Base-by-base conservation (phyloP, 1,140 invertebrate genomes). In the Halesus radiatus region DNA sequence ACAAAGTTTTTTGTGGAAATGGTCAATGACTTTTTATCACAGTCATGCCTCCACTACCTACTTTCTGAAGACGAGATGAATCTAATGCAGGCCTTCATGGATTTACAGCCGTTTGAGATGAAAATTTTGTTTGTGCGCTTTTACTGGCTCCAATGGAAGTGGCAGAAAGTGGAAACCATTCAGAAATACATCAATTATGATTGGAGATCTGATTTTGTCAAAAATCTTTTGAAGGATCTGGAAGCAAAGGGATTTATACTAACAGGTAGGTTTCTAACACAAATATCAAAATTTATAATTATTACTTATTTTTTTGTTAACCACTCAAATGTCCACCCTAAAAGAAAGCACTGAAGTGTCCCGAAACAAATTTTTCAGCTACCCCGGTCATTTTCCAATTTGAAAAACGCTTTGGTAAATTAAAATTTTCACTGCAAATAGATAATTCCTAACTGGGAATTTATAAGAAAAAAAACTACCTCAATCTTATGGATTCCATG, bases 61-160 rank as follows among this genome's bases (percentile, higher is more conserved):
- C 81, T 79, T 75, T n/a, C 18, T 6, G 16, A 15, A 3, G 13
- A 13, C 3, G 82, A 83, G n/a, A 60, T 79, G 22, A 32, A 62
- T 10, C 23, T 81, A 5, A 58, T 77, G 10, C 45, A 73, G 8
- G 20, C 26, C 3, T 79, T 83, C 53, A 22, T 26, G 23, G 53
- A 73, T 26, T 53, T 83, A 26, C 20, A 53, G 1, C 18, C 37
- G 3, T 22, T 58, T 16, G 78, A 78, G 62, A 16, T 54, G n/a
- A 78, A 80, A 56, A 73, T 53, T 32, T 13, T 81, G 18, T 80
- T 83, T 76, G 60, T 64, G 3, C 58, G 73, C 16, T 20, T 81
- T 1, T 83, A 81, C 75, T 83, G 82, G 82, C 58, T 80, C 18
- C 68, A 76, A 37, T 78, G 76, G 64, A 83, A 81, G 45, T 83